Base-by-base conservation (phyloP, 2,888 invertebrate genomes). In the Ormia ochracea region DNA sequence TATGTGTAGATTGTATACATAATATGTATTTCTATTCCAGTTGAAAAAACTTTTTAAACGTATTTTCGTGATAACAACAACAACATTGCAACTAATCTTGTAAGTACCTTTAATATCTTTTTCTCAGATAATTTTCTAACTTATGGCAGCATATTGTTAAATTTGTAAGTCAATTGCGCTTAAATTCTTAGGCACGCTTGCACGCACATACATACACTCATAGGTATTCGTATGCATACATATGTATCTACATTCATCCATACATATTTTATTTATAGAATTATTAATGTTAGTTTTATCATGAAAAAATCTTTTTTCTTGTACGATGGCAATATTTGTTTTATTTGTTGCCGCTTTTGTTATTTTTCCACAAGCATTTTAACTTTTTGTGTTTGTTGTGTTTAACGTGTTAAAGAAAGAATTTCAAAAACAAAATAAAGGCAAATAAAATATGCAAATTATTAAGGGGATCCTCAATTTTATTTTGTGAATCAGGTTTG, bases 331-430 rank as follows among this genome's bases (percentile, higher is more conserved):
- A 4, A 5, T 7, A 12, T 19, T n/a, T 19, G 38, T 38, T 50
- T 38, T 26, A 28, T 9, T 14, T n/a, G 33, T 45, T 36, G 54
- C 33, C 54, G 54, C 54, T 43, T 31, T 31, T 31, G 14, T 33
- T 12, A 54, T 23, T 50, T 31, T 48, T 61, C 10, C 19, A 36
- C 50, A n/a, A 21, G 2, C 23, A 7, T 26, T 1, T 48, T n/a
- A n/a, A 65, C 36, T 23, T 33, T 63, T 31, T 61, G 21, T 28
- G 33, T 63, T 63, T 48, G 23, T 50, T 65, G 50, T 66, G n/a
- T 19, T 41, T 41, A 17, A 21, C n/a, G 36, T 7, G 7, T 6
- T n/a, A 36, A 26, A n/a, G 31, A 36, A 17, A 41, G 12, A 10
- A n/a, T n/a, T n/a, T n/a, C 19, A 28, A 38, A 50, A 50, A 4